phyloP scores from a whole-genome alignment of 2,113 vertebrate genomes.

The Rhodinocichla rosea region DNA sequence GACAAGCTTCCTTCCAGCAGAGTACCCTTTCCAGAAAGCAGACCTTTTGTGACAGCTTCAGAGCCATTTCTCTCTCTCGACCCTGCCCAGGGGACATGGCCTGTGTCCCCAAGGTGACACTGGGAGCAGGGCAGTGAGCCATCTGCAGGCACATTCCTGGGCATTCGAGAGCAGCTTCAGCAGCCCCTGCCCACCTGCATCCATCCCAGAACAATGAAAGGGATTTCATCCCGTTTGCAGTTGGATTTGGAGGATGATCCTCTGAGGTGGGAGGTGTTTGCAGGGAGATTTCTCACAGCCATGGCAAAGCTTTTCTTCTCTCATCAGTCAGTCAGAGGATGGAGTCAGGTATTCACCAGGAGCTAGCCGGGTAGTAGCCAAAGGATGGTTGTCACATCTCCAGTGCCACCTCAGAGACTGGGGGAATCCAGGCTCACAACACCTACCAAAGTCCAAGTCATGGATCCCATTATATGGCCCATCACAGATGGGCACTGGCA shows the following conservation, averaged over 20 bases:
- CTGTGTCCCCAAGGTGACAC: background rate
- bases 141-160: accelerated
- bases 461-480: background rate
- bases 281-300: background rate
- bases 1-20: background rate
- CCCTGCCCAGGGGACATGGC: accelerated
- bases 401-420: background rate
- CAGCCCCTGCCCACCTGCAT: background rate
- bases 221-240: background rate
- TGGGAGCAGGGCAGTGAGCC: accelerated
- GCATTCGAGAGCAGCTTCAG: background rate
- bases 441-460: background rate
- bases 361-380: background rate
- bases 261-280: background rate
- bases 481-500: background rate
- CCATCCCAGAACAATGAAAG: too few species aligned
- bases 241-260: background rate
- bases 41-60: background rate
- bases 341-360: background rate
- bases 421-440: background rate
- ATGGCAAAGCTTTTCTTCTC: background rate
- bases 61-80: background rate
- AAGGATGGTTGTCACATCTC: background rate
- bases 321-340: background rate
- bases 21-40: background rate